Evolutionary conservation across 2,797 vertebrate genomes (phyloP), one percentile per base, ranked within the genome.

Genomic region (Diceros bicornis): DNA sequence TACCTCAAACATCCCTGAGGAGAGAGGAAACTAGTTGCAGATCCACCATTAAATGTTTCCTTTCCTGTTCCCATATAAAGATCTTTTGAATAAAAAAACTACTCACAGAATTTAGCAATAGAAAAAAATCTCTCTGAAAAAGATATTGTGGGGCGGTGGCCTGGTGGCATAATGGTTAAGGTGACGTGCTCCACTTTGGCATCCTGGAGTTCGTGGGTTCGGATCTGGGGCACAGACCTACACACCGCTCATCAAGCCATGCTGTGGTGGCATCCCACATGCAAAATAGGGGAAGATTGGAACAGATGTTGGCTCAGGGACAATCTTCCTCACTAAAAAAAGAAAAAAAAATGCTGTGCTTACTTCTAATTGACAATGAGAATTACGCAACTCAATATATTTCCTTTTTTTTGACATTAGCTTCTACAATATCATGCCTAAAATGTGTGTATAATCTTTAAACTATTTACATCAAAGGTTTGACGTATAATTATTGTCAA

Each of bases 371-470:
- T 84, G 41, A 62, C 50, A 57, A 71, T 59, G 72, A 87, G 41
- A 97, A 94, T 68, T 72, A 61, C 7, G 1, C 64, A 83, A 69
- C 12, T 83, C 21, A 37, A 37, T 79, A 20, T 66, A 61, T 74
- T 59, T 84, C 27, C 41, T 84, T 64, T 32, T 41, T 72, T 57
- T 95, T n/a, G 25, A 11, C 34, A 59, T 91, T 64, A 57, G 32
- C 17, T 75, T 83, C 27, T 75, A 86, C 9, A 89, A 72, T 75
- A 89, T 47, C 32, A 62, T 55, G 7, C n/a, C 69, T 77, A 66
- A 57, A 90, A 77, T 81, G 21, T 75, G 37, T 41, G n/a, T 17
- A 81, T 44, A 84, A 93, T 66, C 8, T 89, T 94, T 71, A 83
- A 78, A 92, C 7, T 88, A 62, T 59, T 74, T 79, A 82, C 55